Base-by-base conservation (phyloP, 2,888 invertebrate genomes). In the Ennomos quercinarius region DNA sequence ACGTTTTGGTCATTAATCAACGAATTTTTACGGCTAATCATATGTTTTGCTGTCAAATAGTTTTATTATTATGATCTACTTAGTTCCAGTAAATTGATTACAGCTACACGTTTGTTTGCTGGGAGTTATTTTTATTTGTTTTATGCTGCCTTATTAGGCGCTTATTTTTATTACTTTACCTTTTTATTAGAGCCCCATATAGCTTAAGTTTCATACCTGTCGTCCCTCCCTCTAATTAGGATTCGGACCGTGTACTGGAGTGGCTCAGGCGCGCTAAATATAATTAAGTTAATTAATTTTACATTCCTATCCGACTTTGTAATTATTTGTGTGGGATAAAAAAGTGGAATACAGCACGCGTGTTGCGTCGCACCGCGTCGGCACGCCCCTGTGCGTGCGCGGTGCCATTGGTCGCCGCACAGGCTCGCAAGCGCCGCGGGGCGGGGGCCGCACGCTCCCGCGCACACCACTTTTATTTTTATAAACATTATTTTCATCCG, bases 271-370 rank as follows among this genome's bases (percentile, higher is more conserved):
- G 67, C 68, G 73, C 67, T 74, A 70, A 82, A 84, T 73, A 81
- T 83, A 80, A 86, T 86, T 83, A 81, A 71, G 61, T 64, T 81
- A 85, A 89, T 89, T 84, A 87, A 88, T 85, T 82, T 78, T 67
- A 80, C 77, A 79, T 86, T 80, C 77, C 76, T 61, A 65, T 71
- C 70, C 70, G 72, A 73, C 70, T 74, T 74, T 64, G 70, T 80
- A 81, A 83, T 84, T 80, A 79, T 80, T 82, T 77, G 67, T 57
- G 73, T 80, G 83, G 84, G 85, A 88, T 85, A 71, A 43, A 51
- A 43, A 51, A 43, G 43, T 51, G 12, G 36, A 48, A 40, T 49
- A 37, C 9, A 8, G 46, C 44, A 51, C 55, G 50, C 51, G 50
- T 42, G 55, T 39, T 12, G 50, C 36, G 12, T 17, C 58, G 68